phyloP scores from a whole-genome alignment of 2,888 invertebrate species.

The Dryadula phaetusa region DNA sequence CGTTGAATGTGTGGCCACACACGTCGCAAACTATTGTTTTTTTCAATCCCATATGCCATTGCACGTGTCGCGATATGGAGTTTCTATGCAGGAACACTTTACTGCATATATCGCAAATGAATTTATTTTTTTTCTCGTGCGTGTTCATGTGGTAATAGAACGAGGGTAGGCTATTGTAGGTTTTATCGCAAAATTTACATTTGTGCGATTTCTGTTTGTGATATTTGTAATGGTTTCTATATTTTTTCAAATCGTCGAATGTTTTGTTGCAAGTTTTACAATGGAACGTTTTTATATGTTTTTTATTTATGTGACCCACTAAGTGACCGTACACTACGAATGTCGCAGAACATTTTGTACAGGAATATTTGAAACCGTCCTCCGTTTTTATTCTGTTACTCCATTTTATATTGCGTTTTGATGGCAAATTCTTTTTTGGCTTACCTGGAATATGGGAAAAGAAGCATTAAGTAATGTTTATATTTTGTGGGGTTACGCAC shows the following conservation, averaged over 20 bases:
- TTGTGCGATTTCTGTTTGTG: background rate
- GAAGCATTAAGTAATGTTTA: too few species aligned
- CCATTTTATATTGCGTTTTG: background rate
- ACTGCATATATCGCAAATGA: constrained; percentile 48
- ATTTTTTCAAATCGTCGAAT: background rate
- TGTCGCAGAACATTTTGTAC: constrained; percentile 12
- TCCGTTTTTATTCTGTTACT: constrained; percentile 11
- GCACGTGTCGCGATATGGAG: constrained; percentile 44
- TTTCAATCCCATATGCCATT: constrained; percentile 43
- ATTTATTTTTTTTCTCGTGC: constrained; percentile 38
- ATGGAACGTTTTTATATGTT: constrained; percentile 2
- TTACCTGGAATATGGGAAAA: constrained; percentile 18
- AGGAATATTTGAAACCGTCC: constrained; percentile 3
- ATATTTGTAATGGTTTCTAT: background rate
- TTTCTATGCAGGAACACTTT: constrained; percentile 43
- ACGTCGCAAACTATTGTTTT: constrained; percentile 48
- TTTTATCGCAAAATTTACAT: constrained; percentile 20
- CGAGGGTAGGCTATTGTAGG: background rate
- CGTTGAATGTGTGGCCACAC: constrained; percentile 49
- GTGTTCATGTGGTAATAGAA: constrained; percentile 34
- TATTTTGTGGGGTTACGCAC: too few species aligned
- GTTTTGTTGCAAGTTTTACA: constrained; percentile 39
- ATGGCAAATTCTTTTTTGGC: background rate
- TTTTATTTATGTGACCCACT: background rate
- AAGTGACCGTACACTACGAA: background rate